A percentile compares a stretch with the other conserved stretches of the same genome.
These are phyloP conservation scores for Gyrodactylus salaris DNA, from an alignment of 1,140 invertebrate species.

Conservation along the genomic window DNA sequence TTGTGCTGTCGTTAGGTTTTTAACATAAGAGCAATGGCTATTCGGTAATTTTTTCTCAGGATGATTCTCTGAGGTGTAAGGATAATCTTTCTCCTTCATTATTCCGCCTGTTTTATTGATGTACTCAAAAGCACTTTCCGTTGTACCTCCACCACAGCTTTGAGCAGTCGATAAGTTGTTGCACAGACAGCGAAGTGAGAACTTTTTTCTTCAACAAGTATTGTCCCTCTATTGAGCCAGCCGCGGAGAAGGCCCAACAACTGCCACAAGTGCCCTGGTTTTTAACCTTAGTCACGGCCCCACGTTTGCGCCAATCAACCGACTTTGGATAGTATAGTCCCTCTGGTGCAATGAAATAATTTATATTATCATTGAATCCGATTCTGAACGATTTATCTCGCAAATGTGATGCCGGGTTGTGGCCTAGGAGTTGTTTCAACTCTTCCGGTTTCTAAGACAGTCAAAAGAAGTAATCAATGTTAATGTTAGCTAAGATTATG, in stretches of 20 bases:
- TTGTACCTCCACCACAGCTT: background rate
- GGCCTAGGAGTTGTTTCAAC: background rate
- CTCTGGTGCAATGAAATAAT: too few species aligned
- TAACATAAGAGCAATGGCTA: too few species aligned
- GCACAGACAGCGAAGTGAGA: constrained; percentile 56
- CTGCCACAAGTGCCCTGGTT: constrained; percentile 52
- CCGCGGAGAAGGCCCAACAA: constrained; percentile 77
- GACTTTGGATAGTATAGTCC: constrained; percentile 9
- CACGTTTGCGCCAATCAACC: constrained; percentile 14
- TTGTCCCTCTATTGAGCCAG: constrained; percentile 60
- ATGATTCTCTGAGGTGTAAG: too few species aligned
- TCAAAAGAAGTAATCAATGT: background rate
- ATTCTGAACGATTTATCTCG: too few species aligned
- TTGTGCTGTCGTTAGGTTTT: too few species aligned
- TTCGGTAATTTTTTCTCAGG: too few species aligned
- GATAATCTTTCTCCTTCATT: too few species aligned
- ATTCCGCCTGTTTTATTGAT: too few species aligned
- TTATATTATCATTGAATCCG: too few species aligned
- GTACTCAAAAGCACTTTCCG: background rate
- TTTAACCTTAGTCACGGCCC: constrained; percentile 14
- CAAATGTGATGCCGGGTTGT: background rate
- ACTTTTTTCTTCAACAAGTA: constrained; percentile 40
- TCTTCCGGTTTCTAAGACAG: background rate
- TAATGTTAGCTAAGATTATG: too few species aligned
- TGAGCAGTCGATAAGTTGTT: constrained; percentile 59